Evolutionary conservation across 2,888 invertebrate species (phyloP), one percentile per base, ranked within the genome.

Genomic region (Metellina segmentata): DNA sequence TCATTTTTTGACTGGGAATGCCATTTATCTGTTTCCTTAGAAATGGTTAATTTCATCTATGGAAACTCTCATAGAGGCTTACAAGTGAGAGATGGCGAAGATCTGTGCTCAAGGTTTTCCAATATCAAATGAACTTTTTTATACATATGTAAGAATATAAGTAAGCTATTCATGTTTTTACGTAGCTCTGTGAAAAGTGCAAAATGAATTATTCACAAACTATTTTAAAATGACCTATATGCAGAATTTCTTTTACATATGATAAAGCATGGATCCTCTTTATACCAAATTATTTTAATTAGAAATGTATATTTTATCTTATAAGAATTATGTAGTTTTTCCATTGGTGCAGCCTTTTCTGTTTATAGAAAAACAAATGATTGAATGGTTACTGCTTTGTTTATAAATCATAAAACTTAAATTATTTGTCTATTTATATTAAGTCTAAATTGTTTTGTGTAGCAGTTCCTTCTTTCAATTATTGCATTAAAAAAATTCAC

Each of bases 1-100:
- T 92, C 91, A 85, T 83, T 49, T 85, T 69, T 89, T 92, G 91
- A 92, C 91, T 92, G 91, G 89, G 88, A 90, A 90, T 81, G 79
- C 90, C 85, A 81, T 75, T 72, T 16, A 70, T 52, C 70, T 9
- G 53, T 71, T 77, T 87, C 79, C 52, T 78, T 83, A 19, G 34
- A 71, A 85, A 82, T 83, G 77, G 77, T 49, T 78, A 69, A 70
- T 77, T 61, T 90, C 71, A 16, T 71, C 52, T 70, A 61, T 61
- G 48, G 83, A 69, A 79, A 79, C 78, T 72, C 72, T 81, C 85
- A 79, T 81, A 79, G 85, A 85, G 79, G 61, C 75, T 74, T 81
- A n/a, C 11, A 6, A 51, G 53, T 34, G 34, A 81, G 75, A 79
- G 75, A 72, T 77, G 81, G 78, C 69, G 48, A 85, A 90, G 90